Base-by-base conservation (phyloP, 2,797 vertebrate genomes). In the Danio kyathit region DNA sequence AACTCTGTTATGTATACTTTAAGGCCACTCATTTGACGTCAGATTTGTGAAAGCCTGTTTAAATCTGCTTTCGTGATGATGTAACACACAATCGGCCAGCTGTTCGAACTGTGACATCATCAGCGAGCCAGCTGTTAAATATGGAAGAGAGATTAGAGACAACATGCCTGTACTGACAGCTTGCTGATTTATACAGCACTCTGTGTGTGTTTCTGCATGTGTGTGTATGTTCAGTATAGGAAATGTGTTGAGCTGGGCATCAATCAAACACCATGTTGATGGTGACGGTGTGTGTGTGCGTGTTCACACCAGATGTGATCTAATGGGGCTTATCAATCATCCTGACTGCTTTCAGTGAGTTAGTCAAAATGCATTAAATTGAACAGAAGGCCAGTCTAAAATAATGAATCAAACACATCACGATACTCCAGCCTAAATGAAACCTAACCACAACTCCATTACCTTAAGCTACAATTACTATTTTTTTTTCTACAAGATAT, bases 111-210 rank as follows among this genome's bases (percentile, higher is more conserved):
- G 71, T 75, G 80, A 76, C 59, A 78, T 57, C 21, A 79, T 75
- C 44, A 67, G 43, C 8, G 19, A 73, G 71, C 76, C 49, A 81
- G 79, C 75, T 77, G 73, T 70, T 49, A 80, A 66, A 76, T 16
- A 41, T n/a, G 60, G 56, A 56, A 75, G 60, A 79, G 61, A 81
- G 83, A 88, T 79, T 76, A 86, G 52, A 72, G 64, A 76, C 75
- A 67, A 60, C 76, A 51, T 43, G 63, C 54, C 66, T 57, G 29
- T 11, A 78, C 80, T 63, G 84, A 63, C 74, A 46, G 57, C 76
- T 51, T 67, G 73, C 83, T 76, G 70, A 81, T 65, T 75, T 65
- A 64, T 61, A 61, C 54, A 74, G 51, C 46, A 48, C 8, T 12
- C 49, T 38, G 52, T 76, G 43, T 59, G n/a, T 81, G 19, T 60